These are phyloP conservation scores for Agelaius phoeniceus DNA, from an alignment of 2,113 vertebrate genomes.

Conservation along the genomic window DNA sequence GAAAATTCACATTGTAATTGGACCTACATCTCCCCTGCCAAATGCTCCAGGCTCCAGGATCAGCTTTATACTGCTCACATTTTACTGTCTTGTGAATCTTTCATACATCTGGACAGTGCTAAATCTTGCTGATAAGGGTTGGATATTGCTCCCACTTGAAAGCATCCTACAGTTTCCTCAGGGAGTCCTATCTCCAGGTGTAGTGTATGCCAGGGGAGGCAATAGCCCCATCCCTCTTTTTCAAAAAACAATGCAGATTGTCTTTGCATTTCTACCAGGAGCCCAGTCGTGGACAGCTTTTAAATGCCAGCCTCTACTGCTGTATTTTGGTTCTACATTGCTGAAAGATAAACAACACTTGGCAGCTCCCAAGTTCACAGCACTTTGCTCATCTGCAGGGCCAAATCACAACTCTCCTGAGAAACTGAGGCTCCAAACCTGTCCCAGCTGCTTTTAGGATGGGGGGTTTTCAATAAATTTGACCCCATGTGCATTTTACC, in stretches of 20 bases:
- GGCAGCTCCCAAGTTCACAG: background rate
- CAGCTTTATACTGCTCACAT: background rate
- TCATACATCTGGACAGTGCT: background rate
- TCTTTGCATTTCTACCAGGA: background rate
- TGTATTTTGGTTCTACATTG: background rate
- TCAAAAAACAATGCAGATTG: background rate
- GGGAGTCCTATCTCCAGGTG: background rate
- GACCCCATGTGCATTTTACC: background rate
- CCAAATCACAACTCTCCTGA: background rate
- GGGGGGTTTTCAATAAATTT: background rate
- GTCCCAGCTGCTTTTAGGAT: background rate
- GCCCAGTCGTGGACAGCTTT: background rate
- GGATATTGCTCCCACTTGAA: background rate
- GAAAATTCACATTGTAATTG: background rate
- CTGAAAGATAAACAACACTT: background rate
- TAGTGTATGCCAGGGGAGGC: background rate
- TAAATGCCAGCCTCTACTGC: background rate
- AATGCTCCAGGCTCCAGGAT: background rate
- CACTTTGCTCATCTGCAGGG: accelerated
- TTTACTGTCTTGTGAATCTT: slow-evolving; percentile 43
- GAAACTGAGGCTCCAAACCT: background rate
- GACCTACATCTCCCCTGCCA: background rate
- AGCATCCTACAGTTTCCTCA: background rate
- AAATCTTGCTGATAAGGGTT: slow-evolving; percentile 13
- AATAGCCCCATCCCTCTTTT: background rate